Conservation (phyloP, 1,140 invertebrate species). For the Sycophila sp. region DNA sequence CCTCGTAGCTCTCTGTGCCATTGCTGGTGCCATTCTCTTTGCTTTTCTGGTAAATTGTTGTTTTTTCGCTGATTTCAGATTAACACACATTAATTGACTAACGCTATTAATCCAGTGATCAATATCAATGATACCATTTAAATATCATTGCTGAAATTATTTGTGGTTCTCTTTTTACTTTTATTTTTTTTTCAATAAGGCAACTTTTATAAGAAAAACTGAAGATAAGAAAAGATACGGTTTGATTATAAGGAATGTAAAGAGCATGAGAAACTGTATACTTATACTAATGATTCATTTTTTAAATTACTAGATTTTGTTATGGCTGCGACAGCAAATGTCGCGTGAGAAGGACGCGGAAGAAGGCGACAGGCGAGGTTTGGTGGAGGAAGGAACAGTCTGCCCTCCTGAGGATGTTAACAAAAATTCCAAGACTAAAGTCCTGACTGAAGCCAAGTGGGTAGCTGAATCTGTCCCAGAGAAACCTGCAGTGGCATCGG, state of each 20-base stretch:
- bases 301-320: slow-evolving; percentile 55
- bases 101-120: neutral
- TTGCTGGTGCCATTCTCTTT: slow-evolving; percentile 62
- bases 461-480: slow-evolving; percentile 57
- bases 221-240: too few relatives aligned
- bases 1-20: slow-evolving; percentile 61
- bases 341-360: slow-evolving; percentile 65
- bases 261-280: too few relatives aligned
- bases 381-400: slow-evolving; percentile 61
- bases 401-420: slow-evolving; percentile 49
- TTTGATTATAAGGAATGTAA: too few relatives aligned
- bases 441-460: slow-evolving; percentile 59
- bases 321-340: slow-evolving; percentile 68
- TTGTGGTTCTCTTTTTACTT: neutral
- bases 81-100: neutral
- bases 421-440: slow-evolving; percentile 54
- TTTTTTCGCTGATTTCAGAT: neutral
- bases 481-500: slow-evolving; percentile 2
- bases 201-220: too few relatives aligned
- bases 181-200: too few relatives aligned
- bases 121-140: neutral
- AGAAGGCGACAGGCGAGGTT: slow-evolving; percentile 60
- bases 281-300: too few relatives aligned
- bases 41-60: slow-evolving; percentile 60
- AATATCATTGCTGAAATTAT: too few relatives aligned